Percentiles rank a stretch among this genome's conserved stretches.
These are phyloP conservation scores for Aythya baeri DNA, from an alignment of 2,113 vertebrate genomes.

Conservation along the genomic window DNA sequence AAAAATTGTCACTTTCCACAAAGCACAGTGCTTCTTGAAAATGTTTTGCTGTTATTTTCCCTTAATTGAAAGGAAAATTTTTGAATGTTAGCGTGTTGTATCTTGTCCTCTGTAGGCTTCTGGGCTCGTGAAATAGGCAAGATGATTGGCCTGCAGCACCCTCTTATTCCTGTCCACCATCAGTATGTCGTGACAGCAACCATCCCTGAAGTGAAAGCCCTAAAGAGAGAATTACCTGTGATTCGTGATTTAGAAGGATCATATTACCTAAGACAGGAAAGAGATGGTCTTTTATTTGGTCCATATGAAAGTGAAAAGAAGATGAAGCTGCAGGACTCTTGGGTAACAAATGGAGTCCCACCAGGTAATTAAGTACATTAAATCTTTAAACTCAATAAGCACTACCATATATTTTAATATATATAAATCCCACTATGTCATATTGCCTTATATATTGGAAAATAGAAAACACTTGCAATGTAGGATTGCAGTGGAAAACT, in stretches of 20 bases:
- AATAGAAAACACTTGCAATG: neutral
- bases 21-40: neutral
- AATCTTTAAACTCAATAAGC: neutral
- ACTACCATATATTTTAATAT: neutral
- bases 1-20: neutral
- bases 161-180: conserved; percentile 95
- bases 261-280: conserved; percentile 93
- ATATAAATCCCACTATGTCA: neutral
- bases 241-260: conserved; percentile 94
- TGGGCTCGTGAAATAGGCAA: conserved; percentile 94
- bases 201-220: conserved; percentile 92
- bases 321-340: conserved; percentile 94
- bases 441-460: neutral
- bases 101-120: conserved; percentile 81
- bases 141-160: conserved; percentile 91
- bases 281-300: conserved; percentile 93
- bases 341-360: conserved; percentile 91
- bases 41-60: neutral
- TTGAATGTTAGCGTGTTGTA: neutral
- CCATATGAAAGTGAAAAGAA: conserved; percentile 94
- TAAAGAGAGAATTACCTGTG: conserved; percentile 90
- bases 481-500: neutral
- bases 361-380: conserved; percentile 79
- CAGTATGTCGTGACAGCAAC: conserved; percentile 95
- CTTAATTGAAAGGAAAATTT: neutral